Evolutionary conservation across 2,797 vertebrate genomes (phyloP).

Genomic region (Lycodopsis pacificus): DNA sequence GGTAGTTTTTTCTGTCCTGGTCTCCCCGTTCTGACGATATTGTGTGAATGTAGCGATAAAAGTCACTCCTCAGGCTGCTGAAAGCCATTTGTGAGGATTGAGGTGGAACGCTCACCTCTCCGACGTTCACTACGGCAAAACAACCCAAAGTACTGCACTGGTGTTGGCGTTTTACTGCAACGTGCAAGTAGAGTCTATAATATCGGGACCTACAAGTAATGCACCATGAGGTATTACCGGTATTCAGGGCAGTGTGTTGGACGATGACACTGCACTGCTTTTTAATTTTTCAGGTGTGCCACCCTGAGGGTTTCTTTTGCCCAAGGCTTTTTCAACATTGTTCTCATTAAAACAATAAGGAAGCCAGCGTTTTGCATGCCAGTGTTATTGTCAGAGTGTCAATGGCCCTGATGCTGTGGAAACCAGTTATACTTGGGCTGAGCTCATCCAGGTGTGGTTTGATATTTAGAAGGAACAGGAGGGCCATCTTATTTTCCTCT

Average conservation of each 20-base stretch:
- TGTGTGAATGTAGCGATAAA: neutral
- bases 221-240: neutral
- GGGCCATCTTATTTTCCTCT: conserved; percentile 21
- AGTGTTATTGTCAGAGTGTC: conserved; percentile 35
- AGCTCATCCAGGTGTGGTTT: conserved; percentile 56
- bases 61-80: conserved; percentile 1
- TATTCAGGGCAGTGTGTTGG: neutral
- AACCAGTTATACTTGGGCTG: conserved; percentile 45
- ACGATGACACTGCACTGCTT: conserved; percentile 1
- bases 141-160: neutral
- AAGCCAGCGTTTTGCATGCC: conserved; percentile 10
- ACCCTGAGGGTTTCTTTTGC: conserved; percentile 23
- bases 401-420: conserved; percentile 39
- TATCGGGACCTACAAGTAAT: conserved; percentile 24
- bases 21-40: neutral
- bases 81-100: neutral
- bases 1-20: neutral
- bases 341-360: conserved; percentile 47
- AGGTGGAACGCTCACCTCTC: neutral
- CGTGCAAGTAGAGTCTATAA: conserved; percentile 14
- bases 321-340: neutral
- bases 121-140: neutral
- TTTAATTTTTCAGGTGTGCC: neutral
- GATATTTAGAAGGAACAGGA: conserved; percentile 43
- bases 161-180: conserved; percentile 13